A percentile compares a stretch with the other conserved stretches of the same genome.
phyloP scores from a whole-genome alignment of 2,113 vertebrate species.

The Rhinolophus ferrumequinum region DNA sequence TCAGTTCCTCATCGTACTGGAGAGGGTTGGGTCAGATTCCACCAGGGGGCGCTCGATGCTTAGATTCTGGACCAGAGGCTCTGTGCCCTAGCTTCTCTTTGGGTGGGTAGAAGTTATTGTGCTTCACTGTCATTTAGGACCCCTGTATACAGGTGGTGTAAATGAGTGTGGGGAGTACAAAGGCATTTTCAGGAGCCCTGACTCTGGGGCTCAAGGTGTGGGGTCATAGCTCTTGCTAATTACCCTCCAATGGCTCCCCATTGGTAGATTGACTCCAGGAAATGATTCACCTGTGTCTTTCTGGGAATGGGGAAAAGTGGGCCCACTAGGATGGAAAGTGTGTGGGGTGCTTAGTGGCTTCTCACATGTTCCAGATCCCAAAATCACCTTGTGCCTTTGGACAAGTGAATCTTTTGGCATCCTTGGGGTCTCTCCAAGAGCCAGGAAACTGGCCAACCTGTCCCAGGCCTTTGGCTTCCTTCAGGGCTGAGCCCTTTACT shows the following conservation, averaged over 20 bases:
- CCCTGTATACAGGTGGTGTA: not conserved
- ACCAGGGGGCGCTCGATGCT: constrained; percentile 57
- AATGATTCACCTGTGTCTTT: not conserved
- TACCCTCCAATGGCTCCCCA: not conserved
- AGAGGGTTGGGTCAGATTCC: not conserved
- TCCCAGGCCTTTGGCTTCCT: not conserved
- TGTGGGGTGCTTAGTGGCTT: not conserved
- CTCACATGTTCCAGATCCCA: not conserved
- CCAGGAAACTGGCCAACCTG: not conserved
- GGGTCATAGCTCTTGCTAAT: not conserved
- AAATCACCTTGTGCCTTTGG: not conserved
- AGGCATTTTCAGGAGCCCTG: not conserved
- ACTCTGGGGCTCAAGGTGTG: not conserved
- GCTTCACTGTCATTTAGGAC: not conserved
- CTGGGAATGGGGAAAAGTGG: not conserved
- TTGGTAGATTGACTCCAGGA: not conserved
- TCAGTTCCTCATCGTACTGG: accelerated
- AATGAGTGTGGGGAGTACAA: not conserved
- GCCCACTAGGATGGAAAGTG: not conserved
- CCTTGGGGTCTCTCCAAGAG: not conserved
- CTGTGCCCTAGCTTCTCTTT: accelerated
- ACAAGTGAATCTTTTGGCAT: not conserved
- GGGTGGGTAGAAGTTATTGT: not conserved
- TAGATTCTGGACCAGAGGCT: not conserved
- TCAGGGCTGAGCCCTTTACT: not conserved